These are phyloP conservation scores for Lysandra coridon DNA, from an alignment of 2,888 invertebrate species.

Conservation along the genomic window DNA sequence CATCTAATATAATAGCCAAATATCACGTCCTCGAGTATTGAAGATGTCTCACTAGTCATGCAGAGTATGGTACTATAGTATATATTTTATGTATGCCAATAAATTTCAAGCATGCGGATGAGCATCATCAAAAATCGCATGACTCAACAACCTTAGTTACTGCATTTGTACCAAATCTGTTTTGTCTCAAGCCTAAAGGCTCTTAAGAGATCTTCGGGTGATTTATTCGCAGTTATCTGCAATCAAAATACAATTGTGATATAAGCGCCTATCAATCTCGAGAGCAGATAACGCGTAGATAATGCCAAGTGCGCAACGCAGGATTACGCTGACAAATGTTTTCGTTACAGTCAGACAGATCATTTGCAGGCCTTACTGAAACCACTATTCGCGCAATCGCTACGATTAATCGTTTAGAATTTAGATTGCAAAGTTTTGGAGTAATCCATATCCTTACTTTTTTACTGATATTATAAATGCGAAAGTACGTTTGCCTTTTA, in stretches of 20 bases:
- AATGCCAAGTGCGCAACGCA: constrained; percentile 21
- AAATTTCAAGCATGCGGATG: too few species aligned
- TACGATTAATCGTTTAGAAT: neutral
- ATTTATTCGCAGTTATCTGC: neutral
- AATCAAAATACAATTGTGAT: constrained; percentile 28
- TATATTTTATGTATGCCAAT: too few species aligned
- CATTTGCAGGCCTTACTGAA: constrained; percentile 7
- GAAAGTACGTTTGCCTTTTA: neutral
- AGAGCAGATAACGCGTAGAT: constrained; percentile 4
- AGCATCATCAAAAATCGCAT: too few species aligned
- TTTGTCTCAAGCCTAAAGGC: neutral
- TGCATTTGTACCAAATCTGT: neutral
- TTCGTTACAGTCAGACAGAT: constrained; percentile 19
- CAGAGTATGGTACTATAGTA: too few species aligned
- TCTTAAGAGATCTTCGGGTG: neutral
- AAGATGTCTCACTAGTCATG: too few species aligned
- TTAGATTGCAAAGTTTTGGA: neutral
- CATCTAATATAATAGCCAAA: too few species aligned
- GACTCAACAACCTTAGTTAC: neutral
- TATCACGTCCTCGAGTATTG: too few species aligned
- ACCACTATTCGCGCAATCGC: neutral
- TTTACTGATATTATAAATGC: neutral
- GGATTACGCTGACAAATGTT: constrained; percentile 28
- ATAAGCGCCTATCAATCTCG: constrained; percentile 19
- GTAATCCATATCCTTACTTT: neutral